Conservation (phyloP, 2,888 invertebrate species). For the Cephonodes hylas region DNA sequence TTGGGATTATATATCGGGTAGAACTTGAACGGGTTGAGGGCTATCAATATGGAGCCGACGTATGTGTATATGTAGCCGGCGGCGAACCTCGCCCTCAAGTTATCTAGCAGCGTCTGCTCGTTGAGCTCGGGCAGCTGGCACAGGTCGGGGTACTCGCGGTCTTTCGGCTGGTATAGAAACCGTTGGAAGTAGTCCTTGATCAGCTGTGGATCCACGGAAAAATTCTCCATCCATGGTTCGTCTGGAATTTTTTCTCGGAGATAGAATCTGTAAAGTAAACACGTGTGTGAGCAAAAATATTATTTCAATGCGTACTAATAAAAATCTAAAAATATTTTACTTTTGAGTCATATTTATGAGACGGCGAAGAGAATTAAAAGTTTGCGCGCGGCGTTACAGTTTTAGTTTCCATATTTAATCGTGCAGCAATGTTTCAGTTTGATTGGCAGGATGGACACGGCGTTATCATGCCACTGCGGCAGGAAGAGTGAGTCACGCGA, state of each 20-base stretch:
- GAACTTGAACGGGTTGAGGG: constrained; percentile 96
- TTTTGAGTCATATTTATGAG: constrained; percentile 58
- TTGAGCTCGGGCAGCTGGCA: constrained; percentile 97
- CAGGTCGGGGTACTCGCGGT: constrained; percentile 96
- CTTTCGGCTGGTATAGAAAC: constrained; percentile 94
- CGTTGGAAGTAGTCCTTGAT: constrained; percentile 95
- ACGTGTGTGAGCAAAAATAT: constrained; percentile 13
- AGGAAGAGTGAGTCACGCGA: constrained; percentile 73
- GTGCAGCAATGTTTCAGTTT: constrained; percentile 59
- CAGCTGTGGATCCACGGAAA: constrained; percentile 94
- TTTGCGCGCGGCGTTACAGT: constrained; percentile 45
- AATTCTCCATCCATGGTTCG: constrained; percentile 92
- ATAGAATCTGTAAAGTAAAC: constrained; percentile 85
- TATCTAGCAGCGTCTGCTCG: constrained; percentile 95
- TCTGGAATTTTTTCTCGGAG: constrained; percentile 92
- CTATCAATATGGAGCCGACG: constrained; percentile 96
- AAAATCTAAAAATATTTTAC: constrained; percentile 50
- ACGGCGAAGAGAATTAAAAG: constrained; percentile 45
- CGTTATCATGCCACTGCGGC: constrained; percentile 68
- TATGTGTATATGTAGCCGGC: constrained; percentile 98
- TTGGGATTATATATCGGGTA: constrained; percentile 99
- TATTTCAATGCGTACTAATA: constrained; percentile 15
- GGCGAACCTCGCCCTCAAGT: constrained; percentile 92
- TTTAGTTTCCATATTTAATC: constrained; percentile 56
- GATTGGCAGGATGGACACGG: constrained; percentile 74